phyloP scores from a whole-genome alignment of 2,888 invertebrate species.

The Phanerotoma sp. region DNA sequence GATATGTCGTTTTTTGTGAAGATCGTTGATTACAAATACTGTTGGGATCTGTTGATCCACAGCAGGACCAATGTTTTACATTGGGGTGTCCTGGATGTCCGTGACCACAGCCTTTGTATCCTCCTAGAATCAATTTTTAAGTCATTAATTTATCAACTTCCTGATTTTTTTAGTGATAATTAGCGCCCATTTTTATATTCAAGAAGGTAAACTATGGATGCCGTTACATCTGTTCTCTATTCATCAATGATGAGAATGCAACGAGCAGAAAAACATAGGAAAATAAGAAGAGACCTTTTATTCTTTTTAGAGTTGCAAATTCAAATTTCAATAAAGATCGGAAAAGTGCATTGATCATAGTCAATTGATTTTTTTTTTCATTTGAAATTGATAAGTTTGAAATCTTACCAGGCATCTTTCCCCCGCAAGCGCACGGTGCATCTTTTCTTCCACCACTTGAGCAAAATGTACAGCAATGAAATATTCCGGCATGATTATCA shows the following conservation, averaged over 20 bases:
- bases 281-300: no score
- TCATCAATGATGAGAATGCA: no score
- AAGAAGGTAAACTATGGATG: no score
- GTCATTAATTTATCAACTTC: slow-evolving; percentile 4
- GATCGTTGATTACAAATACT: slow-evolving; percentile 38
- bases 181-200: no score
- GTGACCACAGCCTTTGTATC: slow-evolving; percentile 72
- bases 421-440: slow-evolving; percentile 71
- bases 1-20: slow-evolving; percentile 38
- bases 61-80: slow-evolving; percentile 80
- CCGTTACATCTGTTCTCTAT: no score
- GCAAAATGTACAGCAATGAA: slow-evolving; percentile 81
- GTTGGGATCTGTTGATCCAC: slow-evolving; percentile 60
- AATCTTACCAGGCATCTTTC: slow-evolving; percentile 70
- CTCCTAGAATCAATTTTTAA: slow-evolving; percentile 43
- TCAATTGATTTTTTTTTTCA: no score
- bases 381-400: not conserved
- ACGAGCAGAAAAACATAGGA: no score
- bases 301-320: no score
- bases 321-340: no score
- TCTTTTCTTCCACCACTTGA: slow-evolving; percentile 74
- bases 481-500: slow-evolving; percentile 67
- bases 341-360: no score
- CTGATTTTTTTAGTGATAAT: not conserved
- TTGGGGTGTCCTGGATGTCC: slow-evolving; percentile 81